phyloP scores from a whole-genome alignment of 2,797 vertebrate genomes.

The Hafferia zeledoni region DNA sequence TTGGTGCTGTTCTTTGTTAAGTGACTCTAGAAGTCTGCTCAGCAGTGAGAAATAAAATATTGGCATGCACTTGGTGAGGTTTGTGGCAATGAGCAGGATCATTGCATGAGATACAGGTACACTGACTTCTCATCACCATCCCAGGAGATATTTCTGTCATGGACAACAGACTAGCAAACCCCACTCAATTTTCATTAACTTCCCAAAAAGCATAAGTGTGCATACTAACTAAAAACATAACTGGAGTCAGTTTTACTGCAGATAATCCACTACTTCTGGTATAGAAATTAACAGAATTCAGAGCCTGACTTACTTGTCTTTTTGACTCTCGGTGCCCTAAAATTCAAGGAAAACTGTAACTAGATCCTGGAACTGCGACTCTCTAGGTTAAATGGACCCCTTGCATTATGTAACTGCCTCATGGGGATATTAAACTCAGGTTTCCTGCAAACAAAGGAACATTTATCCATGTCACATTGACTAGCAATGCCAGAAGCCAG shows the following conservation, averaged over 20 bases:
- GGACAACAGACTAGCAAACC: background rate
- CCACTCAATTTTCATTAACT: background rate
- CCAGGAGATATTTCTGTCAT: background rate
- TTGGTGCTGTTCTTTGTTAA: background rate
- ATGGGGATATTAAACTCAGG: background rate
- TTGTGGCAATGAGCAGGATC: background rate
- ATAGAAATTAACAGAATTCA: background rate
- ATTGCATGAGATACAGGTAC: background rate
- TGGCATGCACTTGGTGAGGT: background rate
- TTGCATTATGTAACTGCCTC: background rate
- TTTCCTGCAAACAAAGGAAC: background rate
- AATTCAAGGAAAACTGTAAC: background rate
- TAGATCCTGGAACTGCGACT: background rate
- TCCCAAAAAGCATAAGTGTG: background rate
- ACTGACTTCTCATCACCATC: background rate
- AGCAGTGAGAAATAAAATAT: background rate
- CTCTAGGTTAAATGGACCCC: background rate
- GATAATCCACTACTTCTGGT: background rate
- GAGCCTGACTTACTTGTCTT: background rate
- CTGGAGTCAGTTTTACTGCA: background rate
- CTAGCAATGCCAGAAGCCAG: background rate
- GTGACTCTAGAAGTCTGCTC: background rate
- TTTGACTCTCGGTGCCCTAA: background rate
- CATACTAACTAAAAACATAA: background rate
- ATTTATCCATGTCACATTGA: accelerated